phyloP scores from a whole-genome alignment of 2,797 vertebrate species.

The Bradypodion ventrale region DNA sequence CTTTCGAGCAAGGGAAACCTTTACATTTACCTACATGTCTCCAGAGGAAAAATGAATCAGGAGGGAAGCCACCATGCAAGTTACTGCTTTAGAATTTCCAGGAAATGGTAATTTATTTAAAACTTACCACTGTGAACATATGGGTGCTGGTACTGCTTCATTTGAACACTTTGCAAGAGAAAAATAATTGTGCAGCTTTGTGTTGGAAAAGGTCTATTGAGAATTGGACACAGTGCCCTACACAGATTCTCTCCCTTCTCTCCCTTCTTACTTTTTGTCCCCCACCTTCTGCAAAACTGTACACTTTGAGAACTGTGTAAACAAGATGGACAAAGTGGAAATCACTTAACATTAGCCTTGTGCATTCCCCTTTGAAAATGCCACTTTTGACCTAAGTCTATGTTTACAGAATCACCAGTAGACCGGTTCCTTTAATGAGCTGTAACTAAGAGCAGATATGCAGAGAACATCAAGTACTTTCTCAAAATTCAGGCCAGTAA shows the following conservation, averaged over 20 bases:
- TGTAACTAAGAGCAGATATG: slow-evolving; percentile 67
- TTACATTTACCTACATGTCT: too few species aligned
- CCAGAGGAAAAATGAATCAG: too few species aligned
- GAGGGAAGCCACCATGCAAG: slow-evolving; percentile 38
- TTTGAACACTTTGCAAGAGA: slow-evolving; percentile 39
- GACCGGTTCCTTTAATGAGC: slow-evolving; percentile 59
- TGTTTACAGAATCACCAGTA: slow-evolving; percentile 62
- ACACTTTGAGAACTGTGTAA: slow-evolving; percentile 49
- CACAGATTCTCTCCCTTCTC: accelerated
- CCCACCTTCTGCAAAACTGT: slow-evolving; percentile 27
- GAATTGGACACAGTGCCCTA: slow-evolving; percentile 45
- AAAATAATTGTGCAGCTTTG: slow-evolving; percentile 23
- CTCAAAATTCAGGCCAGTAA: slow-evolving; percentile 63
- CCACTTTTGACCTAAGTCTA: slow-evolving; percentile 61
- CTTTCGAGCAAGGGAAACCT: too few species aligned
- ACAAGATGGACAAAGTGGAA: slow-evolving; percentile 53
- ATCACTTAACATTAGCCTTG: slow-evolving; percentile 48
- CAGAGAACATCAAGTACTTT: slow-evolving; percentile 61
- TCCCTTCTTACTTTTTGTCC: accelerated
- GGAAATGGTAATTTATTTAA: slow-evolving; percentile 40
- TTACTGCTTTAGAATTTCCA: slow-evolving; percentile 45
- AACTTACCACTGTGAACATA: slow-evolving; percentile 6
- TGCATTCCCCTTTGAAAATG: slow-evolving; percentile 45
- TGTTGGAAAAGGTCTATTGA: slow-evolving; percentile 46
- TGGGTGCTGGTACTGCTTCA: slow-evolving; percentile 29